Percentiles rank a stretch among this genome's conserved stretches.
Conservation (phyloP, 2,888 invertebrate species). For the Calameuta idolon region DNA sequence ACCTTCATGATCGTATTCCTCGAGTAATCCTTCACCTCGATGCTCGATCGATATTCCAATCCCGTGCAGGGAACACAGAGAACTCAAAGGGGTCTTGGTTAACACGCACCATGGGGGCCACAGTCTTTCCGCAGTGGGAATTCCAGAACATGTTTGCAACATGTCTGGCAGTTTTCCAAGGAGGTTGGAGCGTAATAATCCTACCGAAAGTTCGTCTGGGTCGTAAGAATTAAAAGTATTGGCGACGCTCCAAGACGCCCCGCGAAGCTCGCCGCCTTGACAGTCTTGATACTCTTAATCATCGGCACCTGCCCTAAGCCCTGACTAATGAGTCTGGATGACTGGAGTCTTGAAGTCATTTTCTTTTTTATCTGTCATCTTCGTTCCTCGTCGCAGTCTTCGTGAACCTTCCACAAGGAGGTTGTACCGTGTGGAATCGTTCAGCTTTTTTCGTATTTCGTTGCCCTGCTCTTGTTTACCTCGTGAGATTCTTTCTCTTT, state of each 20-base stretch:
- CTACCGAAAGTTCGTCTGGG: constrained; percentile 50
- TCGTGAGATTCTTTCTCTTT: neutral
- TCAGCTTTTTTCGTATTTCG: neutral
- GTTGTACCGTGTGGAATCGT: neutral
- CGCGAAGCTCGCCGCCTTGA: constrained; percentile 29
- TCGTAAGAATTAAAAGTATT: constrained; percentile 42
- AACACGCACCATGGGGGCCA: neutral
- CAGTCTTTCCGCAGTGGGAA: constrained; percentile 29
- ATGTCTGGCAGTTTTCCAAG: constrained; percentile 54
- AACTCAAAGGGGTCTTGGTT: neutral
- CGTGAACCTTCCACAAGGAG: neutral
- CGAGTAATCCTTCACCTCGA: neutral
- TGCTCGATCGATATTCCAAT: neutral
- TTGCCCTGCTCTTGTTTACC: neutral
- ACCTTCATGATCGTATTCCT: neutral
- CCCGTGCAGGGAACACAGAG: neutral
- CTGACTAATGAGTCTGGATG: constrained; percentile 45
- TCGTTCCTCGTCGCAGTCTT: constrained; percentile 14
- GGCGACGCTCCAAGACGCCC: constrained; percentile 39
- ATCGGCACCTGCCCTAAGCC: constrained; percentile 43
- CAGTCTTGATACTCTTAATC: constrained; percentile 43
- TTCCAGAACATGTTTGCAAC: constrained; percentile 46
- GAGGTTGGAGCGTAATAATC: constrained; percentile 54
- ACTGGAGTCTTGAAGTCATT: constrained; percentile 8
- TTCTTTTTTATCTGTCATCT: neutral